Evolutionary conservation across 2,888 invertebrate species (phyloP), one percentile per base, ranked within the genome.

Genomic region (Melieria picta): DNA sequence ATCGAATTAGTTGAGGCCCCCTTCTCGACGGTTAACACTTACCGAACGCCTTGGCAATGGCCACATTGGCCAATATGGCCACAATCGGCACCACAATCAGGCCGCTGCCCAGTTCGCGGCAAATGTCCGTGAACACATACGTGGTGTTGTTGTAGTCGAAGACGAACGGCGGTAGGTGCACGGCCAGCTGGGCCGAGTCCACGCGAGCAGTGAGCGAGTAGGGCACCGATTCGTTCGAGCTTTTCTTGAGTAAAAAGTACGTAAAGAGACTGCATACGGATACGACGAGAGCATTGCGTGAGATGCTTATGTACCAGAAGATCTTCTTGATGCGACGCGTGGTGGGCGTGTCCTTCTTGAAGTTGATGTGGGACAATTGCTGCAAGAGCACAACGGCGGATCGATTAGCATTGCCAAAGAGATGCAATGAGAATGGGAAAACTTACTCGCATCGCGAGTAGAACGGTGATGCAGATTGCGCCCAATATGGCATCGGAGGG

Each of bases 31-130:
- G 7, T 10, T 65, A 5, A 74, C 77, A 88, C 91, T 90, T 88
- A 97, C 97, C 91, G 87, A 97, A 98, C 7, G 96, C 93, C 88
- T 97, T 98, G 11, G 96, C 97, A 78, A 98, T 98, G 47, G 98
- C 97, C 72, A 97, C 94, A 82, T 97, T 96, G 65, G 97, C 96
- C 74, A 98, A 88, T 71, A 98, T 92, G 0, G 85, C 85, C 69
- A 97, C 92, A 48, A 97, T 85, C 4, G 98, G 96, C 78, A 96
- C 88, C 75, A 98, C 90, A 68, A 93, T 80, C 64, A 97, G 90
- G 10, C 94, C 94, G 68, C 92, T 89, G 72, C 95, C 94, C 72
- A 97, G 89, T 80, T 91, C 89, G 73, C 89, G 87, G 71, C 91
- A 89, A 90, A 95, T 93, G 77, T 91, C 92, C 5, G 87, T 66